Evolutionary conservation across 2,888 invertebrate genomes (phyloP).

Genomic region (Baronia brevicornis): DNA sequence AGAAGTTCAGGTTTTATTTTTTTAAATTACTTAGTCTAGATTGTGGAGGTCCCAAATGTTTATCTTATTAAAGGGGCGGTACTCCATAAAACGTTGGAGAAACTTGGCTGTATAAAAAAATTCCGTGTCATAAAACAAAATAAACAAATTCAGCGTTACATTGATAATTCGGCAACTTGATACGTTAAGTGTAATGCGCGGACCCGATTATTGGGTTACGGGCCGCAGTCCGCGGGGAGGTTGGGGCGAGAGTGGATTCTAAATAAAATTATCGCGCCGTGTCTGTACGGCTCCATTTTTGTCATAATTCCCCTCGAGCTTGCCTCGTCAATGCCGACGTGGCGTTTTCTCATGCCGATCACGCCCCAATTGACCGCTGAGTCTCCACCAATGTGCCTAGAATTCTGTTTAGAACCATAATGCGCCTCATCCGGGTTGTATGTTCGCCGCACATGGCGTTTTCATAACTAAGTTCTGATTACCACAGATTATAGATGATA

Average conservation of each 20-base stretch:
- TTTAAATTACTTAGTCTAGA: too few species aligned
- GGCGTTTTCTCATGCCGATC: constrained; percentile 34
- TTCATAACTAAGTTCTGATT: constrained; percentile 14
- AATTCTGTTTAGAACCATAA: constrained; percentile 26
- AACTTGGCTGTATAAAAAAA: too few species aligned
- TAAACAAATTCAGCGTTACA: neutral
- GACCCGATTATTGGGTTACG: constrained; percentile 50
- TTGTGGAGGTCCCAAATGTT: too few species aligned
- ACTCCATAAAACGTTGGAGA: too few species aligned
- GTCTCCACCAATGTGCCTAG: constrained; percentile 35
- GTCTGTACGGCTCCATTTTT: constrained; percentile 42
- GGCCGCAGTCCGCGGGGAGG: constrained; percentile 24
- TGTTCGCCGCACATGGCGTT: neutral
- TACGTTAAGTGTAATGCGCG: constrained; percentile 28
- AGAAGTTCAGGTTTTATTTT: too few species aligned
- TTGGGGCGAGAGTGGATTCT: constrained; percentile 28
- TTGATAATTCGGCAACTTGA: constrained; percentile 27
- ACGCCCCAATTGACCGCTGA: constrained; percentile 40
- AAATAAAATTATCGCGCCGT: constrained; percentile 53
- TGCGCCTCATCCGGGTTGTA: constrained; percentile 15
- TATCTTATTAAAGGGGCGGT: too few species aligned
- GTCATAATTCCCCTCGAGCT: constrained; percentile 35
- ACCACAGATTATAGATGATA: too few species aligned
- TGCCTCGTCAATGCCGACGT: constrained; percentile 16
- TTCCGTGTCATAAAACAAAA: neutral